Evolutionary conservation across 2,888 invertebrate genomes (phyloP).

Genomic region (Agonopterix subpropinquella): DNA sequence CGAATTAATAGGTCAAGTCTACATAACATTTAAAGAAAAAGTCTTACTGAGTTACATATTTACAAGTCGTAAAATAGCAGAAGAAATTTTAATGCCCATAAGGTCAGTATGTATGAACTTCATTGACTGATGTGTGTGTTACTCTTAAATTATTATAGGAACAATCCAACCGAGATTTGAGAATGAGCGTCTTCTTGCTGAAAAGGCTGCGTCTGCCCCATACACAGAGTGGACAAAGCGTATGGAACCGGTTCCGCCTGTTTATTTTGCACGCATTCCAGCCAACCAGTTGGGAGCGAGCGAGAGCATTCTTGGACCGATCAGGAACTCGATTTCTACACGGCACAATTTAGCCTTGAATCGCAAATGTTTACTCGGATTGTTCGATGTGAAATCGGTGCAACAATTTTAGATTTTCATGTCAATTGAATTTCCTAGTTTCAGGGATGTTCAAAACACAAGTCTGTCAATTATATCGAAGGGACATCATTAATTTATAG

Average conservation of each 20-base stretch:
- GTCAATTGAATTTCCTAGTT: not conserved
- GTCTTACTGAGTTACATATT: too few species aligned
- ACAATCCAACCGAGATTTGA: too few species aligned
- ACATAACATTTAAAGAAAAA: too few species aligned
- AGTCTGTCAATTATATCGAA: not conserved
- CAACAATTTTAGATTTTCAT: too few species aligned
- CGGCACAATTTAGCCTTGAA: slow-evolving; percentile 54
- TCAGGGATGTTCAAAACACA: too few species aligned
- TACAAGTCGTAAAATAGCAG: too few species aligned
- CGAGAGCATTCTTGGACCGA: slow-evolving; percentile 57
- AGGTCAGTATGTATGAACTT: too few species aligned
- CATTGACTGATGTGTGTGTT: too few species aligned
- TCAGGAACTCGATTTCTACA: slow-evolving; percentile 56
- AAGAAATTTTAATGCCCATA: too few species aligned
- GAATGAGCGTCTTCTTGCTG: slow-evolving; percentile 3
- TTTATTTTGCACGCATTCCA: slow-evolving; percentile 74
- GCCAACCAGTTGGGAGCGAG: slow-evolving; percentile 54
- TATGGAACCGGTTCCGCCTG: slow-evolving; percentile 64
- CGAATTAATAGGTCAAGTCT: too few species aligned
- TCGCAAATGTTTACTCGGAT: slow-evolving; percentile 27
- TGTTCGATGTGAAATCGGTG: slow-evolving; percentile 32
- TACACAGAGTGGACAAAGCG: slow-evolving; percentile 40
- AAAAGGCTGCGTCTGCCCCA: slow-evolving; percentile 39
- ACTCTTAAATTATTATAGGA: too few species aligned
- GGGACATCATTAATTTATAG: slow-evolving; percentile 19